Evolutionary conservation across 2,797 vertebrate species (phyloP).

Genomic region (Silurus lanzhouensis): DNA sequence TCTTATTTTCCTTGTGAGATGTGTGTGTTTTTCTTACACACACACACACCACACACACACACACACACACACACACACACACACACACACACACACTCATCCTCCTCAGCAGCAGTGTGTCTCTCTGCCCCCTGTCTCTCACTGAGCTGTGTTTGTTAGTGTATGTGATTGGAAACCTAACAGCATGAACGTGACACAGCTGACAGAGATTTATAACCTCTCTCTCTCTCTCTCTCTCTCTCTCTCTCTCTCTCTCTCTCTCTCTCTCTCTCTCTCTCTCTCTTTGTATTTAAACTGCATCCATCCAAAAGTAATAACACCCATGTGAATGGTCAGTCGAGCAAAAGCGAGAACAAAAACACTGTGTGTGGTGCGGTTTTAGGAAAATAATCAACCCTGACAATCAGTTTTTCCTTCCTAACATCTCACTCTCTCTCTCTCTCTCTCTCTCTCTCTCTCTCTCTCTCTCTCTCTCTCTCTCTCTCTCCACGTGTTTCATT

Average conservation of each 20-base stretch:
- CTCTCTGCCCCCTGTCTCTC: background rate
- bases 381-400: background rate
- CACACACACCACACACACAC: background rate
- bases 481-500: no score
- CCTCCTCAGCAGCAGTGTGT: no score
- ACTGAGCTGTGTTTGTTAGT: background rate
- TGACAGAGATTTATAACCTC: constrained; percentile 47
- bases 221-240: background rate
- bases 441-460: background rate
- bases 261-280: background rate
- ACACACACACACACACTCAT: background rate
- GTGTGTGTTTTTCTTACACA: background rate
- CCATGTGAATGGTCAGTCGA: background rate
- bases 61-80: background rate
- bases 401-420: background rate
- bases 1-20: background rate
- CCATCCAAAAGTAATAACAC: background rate
- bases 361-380: background rate
- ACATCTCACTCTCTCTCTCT: background rate
- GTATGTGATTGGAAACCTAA: background rate
- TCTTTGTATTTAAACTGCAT: background rate
- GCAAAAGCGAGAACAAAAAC: background rate
- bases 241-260: no score
- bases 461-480: background rate
- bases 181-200: constrained; percentile 3